Percentiles rank a stretch among this genome's conserved stretches.
These are phyloP conservation scores for Chesias legatella DNA, from an alignment of 2,888 invertebrate species.

Conservation along the genomic window DNA sequence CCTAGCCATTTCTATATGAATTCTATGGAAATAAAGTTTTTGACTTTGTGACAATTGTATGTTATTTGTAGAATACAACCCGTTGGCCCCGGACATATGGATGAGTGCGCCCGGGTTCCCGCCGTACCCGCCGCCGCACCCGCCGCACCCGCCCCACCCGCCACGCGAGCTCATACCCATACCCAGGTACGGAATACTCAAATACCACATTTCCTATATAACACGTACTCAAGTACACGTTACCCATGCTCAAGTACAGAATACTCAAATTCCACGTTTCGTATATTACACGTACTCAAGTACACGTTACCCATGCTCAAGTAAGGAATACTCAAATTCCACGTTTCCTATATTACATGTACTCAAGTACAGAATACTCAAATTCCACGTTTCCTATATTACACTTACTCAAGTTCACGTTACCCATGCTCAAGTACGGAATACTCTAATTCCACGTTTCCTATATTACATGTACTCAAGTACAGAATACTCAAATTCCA, in stretches of 20 bases:
- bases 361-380: slow-evolving; percentile 65
- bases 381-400: too few species aligned
- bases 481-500: slow-evolving; percentile 23
- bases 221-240: background rate
- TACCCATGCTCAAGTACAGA: too few species aligned
- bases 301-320: slow-evolving; percentile 89
- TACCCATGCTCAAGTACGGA: slow-evolving; percentile 85
- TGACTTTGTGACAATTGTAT: too few species aligned
- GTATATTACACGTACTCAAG: too few species aligned
- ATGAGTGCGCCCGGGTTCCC: slow-evolving; percentile 47
- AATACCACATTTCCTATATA: background rate
- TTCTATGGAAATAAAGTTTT: too few species aligned
- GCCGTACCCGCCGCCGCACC: slow-evolving; percentile 46
- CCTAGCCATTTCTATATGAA: too few species aligned
- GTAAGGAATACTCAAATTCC: slow-evolving; percentile 33
- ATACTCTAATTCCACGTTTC: too few species aligned
- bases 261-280: too few species aligned
- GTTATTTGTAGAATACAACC: slow-evolving; percentile 84
- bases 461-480: slow-evolving; percentile 89
- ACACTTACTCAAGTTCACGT: slow-evolving; percentile 63
- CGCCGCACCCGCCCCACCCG: slow-evolving; percentile 44
- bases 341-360: too few species aligned
- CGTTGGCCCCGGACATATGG: slow-evolving; percentile 88
- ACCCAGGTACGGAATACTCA: slow-evolving; percentile 67
- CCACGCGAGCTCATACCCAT: slow-evolving; percentile 83